Evolutionary conservation across 2,113 vertebrate genomes (phyloP).

Genomic region (Phocoena sinus): DNA sequence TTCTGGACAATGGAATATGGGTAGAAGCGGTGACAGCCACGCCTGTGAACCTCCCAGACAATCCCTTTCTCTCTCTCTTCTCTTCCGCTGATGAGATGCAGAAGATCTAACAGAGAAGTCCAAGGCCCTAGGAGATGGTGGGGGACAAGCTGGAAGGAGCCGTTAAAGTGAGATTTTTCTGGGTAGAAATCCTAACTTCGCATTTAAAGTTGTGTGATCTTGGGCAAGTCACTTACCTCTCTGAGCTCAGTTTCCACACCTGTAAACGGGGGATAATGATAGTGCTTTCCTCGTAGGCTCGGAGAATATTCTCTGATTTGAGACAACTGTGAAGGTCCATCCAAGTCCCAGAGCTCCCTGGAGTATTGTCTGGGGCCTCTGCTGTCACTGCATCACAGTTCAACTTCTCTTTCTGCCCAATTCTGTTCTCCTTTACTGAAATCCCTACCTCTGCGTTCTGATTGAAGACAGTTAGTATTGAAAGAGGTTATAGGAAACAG

Average conservation of each 20-base stretch:
- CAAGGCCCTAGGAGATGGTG: not conserved
- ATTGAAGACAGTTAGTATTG: not conserved
- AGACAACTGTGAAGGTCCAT: not conserved
- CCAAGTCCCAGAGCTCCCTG: not conserved
- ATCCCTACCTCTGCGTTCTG: not conserved
- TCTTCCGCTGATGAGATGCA: not conserved
- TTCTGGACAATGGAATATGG: not conserved
- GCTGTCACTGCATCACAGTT: rapidly evolving
- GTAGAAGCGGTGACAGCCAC: not conserved
- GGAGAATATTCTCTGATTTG: not conserved
- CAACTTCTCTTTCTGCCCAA: too few relatives aligned
- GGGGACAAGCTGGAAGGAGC: not conserved
- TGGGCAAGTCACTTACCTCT: not conserved
- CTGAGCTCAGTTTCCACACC: not conserved
- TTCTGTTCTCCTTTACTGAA: not conserved
- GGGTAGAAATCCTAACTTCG: not conserved
- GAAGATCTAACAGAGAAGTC: not conserved
- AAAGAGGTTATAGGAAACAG: not conserved
- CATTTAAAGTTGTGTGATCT: not conserved
- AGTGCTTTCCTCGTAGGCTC: not conserved
- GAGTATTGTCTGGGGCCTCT: not conserved
- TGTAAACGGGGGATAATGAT: too few relatives aligned
- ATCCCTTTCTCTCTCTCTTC: too few relatives aligned
- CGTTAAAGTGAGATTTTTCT: not conserved
- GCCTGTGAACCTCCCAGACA: not conserved